Evolutionary conservation across 1,140 invertebrate genomes (phyloP).

Genomic region (Harpegnathos saltator): DNA sequence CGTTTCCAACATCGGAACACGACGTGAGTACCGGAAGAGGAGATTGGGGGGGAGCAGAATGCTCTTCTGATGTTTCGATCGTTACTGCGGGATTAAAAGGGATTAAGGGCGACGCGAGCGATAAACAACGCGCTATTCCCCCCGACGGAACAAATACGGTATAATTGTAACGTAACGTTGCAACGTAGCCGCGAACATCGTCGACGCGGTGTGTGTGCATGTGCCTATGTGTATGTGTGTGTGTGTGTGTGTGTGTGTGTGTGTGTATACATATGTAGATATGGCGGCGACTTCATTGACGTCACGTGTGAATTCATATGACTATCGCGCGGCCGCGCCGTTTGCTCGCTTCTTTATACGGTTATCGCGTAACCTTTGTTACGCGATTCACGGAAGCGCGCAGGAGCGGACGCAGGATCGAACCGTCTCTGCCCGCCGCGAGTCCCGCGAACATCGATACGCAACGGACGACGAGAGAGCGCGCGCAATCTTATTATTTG

Average conservation of each 20-base stretch:
- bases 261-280: no score
- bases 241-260: no score
- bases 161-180: conserved; percentile 33
- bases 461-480: no score
- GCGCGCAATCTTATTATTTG: no score
- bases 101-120: not conserved
- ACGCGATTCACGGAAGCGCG: not conserved
- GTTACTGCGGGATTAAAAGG: not conserved
- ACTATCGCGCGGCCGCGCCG: not conserved
- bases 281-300: conserved; percentile 26
- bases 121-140: not conserved
- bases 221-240: no score
- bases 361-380: not conserved
- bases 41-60: not conserved
- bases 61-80: not conserved
- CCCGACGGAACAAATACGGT: not conserved
- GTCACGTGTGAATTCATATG: conserved; percentile 21
- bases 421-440: no score
- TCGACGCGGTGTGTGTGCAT: not conserved
- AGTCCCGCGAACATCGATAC: not conserved
- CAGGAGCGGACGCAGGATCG: no score
- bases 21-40: no score
- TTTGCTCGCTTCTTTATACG: no score
- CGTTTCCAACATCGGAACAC: not conserved
- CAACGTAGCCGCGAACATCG: not conserved